Evolutionary conservation across 2,888 invertebrate genomes (phyloP), one percentile per base, ranked within the genome.

Genomic region (Noctua comes): DNA sequence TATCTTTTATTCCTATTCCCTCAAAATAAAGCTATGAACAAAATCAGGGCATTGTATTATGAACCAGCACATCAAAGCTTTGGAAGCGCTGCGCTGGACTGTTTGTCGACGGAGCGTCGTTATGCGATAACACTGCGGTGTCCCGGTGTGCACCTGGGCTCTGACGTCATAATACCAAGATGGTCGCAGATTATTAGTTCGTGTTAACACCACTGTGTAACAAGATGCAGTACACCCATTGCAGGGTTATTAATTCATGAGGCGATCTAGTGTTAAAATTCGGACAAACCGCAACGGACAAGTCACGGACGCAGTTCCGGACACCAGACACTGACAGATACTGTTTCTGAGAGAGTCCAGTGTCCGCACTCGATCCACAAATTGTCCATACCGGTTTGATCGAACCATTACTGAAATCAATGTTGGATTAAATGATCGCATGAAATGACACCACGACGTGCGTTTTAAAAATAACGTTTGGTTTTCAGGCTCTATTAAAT

Each of bases 121-220:
- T 83, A 83, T 57, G 66, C 62, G 74, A 84, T 76, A 77, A 64
- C 81, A 69, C 84, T 74, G 84, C 74, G 77, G 81, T 77, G 57
- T 69, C 68, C 54, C 76, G 62, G 54, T 68, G 76, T 80, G 77
- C 85, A 84, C 84, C 81, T 86, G 86, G 73, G 48, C 75, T 69
- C 75, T 84, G 86, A 84, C 81, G 84, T 86, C 81, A 86, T 81
- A 81, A 81, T 84, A 79, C 72, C 76, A 78, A 82, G 81, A 84
- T 80, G 81, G 57, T 75, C 71, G 54, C 77, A 81, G 72, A 84
- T 84, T 84, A 84, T 84, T 84, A 76, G 79, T 66, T 79, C 65
- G 43, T 43, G 68, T 68, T 59, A 76, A 62, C 40, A 43, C 10
- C 62, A 77, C 24, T 31, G 31, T 13, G 11, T 31, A 68, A 24